Percentiles rank a stretch among this genome's conserved stretches.
phyloP scores from a whole-genome alignment of 2,113 vertebrate genomes.

The Anolis sagrei region DNA sequence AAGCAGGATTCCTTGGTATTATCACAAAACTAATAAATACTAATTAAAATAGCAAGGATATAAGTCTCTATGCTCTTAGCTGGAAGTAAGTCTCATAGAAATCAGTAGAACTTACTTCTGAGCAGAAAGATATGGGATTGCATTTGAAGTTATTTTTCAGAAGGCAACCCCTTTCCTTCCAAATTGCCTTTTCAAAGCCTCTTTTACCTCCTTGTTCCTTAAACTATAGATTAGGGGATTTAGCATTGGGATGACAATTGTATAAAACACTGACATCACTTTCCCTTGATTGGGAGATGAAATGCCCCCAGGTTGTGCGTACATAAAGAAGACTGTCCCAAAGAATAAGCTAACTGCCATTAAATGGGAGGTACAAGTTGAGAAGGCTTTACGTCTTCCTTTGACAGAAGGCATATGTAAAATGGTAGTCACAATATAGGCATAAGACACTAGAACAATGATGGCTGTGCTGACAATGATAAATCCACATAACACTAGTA shows the following conservation, averaged over 20 bases:
- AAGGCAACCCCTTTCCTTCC: background rate
- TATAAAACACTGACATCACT: slow-evolving; percentile 63
- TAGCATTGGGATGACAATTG: slow-evolving; percentile 63
- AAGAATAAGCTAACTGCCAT: slow-evolving; percentile 64
- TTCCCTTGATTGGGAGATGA: slow-evolving; percentile 54
- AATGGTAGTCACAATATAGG: slow-evolving; percentile 45
- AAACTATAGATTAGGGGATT: slow-evolving; percentile 66
- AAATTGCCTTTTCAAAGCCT: slow-evolving; percentile 43
- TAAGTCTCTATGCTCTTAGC: no score
- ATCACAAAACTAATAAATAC: background rate
- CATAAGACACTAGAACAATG: slow-evolving; percentile 51
- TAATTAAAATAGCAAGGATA: background rate
- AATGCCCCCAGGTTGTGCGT: slow-evolving; percentile 52
- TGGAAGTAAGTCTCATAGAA: background rate
- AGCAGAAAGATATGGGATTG: background rate
- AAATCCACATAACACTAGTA: slow-evolving; percentile 38
- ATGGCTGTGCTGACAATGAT: slow-evolving; percentile 49
- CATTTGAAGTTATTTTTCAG: background rate
- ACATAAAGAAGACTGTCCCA: slow-evolving; percentile 61
- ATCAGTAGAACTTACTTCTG: background rate
- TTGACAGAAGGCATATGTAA: slow-evolving; percentile 42
- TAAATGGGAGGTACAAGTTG: slow-evolving; percentile 64
- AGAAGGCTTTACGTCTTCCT: slow-evolving; percentile 50
- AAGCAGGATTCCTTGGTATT: background rate
- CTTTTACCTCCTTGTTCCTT: slow-evolving; percentile 65